Base-by-base conservation (phyloP, 2,797 vertebrate genomes). In the Channa striata region DNA sequence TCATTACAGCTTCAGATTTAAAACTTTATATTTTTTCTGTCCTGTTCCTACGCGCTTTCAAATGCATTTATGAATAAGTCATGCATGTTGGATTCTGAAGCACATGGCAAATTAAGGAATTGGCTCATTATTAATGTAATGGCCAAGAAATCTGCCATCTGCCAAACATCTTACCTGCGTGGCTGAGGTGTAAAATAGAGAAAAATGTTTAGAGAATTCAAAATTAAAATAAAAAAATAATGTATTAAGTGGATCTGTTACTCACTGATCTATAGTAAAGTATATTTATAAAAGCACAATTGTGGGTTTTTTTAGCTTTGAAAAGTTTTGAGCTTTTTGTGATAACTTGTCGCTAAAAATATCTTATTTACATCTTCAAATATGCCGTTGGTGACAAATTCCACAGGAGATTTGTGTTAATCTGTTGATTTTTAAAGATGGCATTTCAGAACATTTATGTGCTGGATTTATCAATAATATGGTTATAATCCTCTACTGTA, bases 41-140 rank as follows among this genome's bases (percentile, higher is more conserved):
- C 33, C 8, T 30, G 17, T 20, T 39, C 51, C 20, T 51, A 16
- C 3, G 3, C 42, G 19, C 25, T 52, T 42, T 43, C 20, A 5
- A 56, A 1, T 23, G 60, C 30, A 57, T 53, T 72, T 54, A 19
- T 84, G 34, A 90, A 87, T 89, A 81, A 92, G 82, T 19, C 52
- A 86, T 80, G 43, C 50, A 25, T 25, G 42, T 14, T 42, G 60
- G 42, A 71, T 58, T 78, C 65, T 43, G 37, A 66, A 59, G 62
- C 37, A 46, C 62, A 62, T 36, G 43, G 46, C 36, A 78, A 79
- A 82, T 72, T 77, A 82, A 76, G 48, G 36, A 78, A 43, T 61
- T 61, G n/a, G n/a, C 70, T 81, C 65, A 85, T 84, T 53, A 85
- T 79, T 80, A 76, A 88, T 84, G 48, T 13, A 78, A 71, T 54